phyloP scores from a whole-genome alignment of 2,113 vertebrate genomes.

The Fulmarus glacialis region DNA sequence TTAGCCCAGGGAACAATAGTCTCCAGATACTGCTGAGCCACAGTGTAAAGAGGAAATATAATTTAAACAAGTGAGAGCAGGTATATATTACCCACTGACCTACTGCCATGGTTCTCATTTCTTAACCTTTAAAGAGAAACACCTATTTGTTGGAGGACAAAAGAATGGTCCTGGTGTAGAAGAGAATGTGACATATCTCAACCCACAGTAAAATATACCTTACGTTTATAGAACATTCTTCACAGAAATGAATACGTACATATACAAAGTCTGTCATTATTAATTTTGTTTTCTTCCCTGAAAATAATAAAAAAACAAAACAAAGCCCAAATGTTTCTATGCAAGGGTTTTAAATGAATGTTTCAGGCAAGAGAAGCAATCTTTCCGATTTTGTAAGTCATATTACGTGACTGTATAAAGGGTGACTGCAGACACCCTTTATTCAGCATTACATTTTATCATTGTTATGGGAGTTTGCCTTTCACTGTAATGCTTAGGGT shows the following conservation, averaged over 20 bases:
- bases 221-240: neutral
- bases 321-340: conserved; percentile 26
- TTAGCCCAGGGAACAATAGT: conserved; percentile 58
- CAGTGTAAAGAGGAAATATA: conserved; percentile 59
- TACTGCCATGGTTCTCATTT: neutral
- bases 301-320: conserved; percentile 34
- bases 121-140: conserved; percentile 8
- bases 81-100: conserved; percentile 37
- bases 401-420: neutral
- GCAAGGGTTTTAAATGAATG: conserved; percentile 32
- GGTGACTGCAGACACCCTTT: neutral
- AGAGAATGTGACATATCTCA: neutral
- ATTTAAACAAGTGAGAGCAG: conserved; percentile 54
- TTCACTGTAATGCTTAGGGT: neutral
- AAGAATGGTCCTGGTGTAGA: neutral
- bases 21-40: conserved; percentile 64
- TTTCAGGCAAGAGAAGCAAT: neutral
- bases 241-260: neutral
- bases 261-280: conserved; percentile 1
- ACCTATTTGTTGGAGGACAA: neutral
- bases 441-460: neutral
- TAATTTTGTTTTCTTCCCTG: conserved; percentile 23
- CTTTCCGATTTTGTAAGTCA: neutral
- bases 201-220: neutral
- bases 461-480: neutral